Evolutionary conservation across 64 coral and sea anemone species (phyloP), one percentile per base, ranked within the genome.

Genomic region (Montipora efflorescens): DNA sequence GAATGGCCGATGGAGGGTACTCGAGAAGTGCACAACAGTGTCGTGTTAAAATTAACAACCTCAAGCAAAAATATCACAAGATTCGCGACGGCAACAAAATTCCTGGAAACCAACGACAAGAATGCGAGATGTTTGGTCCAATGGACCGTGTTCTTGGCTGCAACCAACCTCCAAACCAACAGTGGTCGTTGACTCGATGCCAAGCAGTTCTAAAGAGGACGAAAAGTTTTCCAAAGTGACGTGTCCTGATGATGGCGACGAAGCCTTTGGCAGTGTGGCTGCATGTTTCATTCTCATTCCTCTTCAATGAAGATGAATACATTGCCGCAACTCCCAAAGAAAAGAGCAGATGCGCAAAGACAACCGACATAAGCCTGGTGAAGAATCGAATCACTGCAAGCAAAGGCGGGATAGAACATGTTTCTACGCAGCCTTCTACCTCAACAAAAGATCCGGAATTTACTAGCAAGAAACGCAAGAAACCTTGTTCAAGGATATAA

Each of bases 341-440:
- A 48, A 78, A 48, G 14, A 46, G 5, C 0, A 46, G 19, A 79
- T 53, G 47, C 6, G n/a, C 19, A 28, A 74, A 22, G 23, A 0
- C 70, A 74, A 74, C n/a, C 66, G 19, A 68, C 66, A 8, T 25
- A 74, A 36, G 19, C 70, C 70, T 28, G 22, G 70, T 23, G 70
- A 74, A 74, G 70, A 74, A 74, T 53, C 77, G 48, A 19, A 53
- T 58, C 47, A 79, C 57, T 55, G 77, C 16, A 79, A 79, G 47
- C 77, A 79, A 79, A 19, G 61, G 61, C 61, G 15, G 19, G 16
- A 55, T 79, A 19, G 77, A 79, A 79, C 77, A 79, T 7, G 48
- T 79, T 79, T 21, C 77, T 79, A 79, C 19, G 19, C 77, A 79
- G 48, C 77, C 15, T 79, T 79, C 77, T 79, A 79, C 47, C 16